Percentiles rank a stretch among this genome's conserved stretches.
Evolutionary conservation across 2,888 invertebrate genomes (phyloP).

Genomic region (Tiphia femorata): DNA sequence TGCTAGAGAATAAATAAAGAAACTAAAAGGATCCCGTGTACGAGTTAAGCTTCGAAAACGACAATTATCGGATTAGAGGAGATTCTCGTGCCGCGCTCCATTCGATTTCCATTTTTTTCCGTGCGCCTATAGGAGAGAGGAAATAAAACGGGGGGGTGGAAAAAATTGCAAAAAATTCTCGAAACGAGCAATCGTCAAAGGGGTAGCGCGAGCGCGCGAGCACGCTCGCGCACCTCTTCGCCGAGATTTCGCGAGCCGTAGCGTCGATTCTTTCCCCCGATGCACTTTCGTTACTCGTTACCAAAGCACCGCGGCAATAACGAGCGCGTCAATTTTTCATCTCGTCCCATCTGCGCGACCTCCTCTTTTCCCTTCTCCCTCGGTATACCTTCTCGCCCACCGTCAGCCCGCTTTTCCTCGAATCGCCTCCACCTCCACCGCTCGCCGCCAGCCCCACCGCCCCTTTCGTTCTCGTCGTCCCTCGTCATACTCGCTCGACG

Average conservation of each 20-base stretch:
- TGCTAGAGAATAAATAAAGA: too few relatives aligned
- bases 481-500: conserved; percentile 16
- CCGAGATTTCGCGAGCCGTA: too few relatives aligned
- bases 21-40: too few relatives aligned
- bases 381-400: neutral
- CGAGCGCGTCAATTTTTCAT: conserved; percentile 54
- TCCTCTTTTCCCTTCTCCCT: conserved; percentile 3
- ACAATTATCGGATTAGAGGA: too few relatives aligned
- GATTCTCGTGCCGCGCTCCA: too few relatives aligned
- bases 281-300: conserved; percentile 23
- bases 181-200: neutral
- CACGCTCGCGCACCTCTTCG: too few relatives aligned
- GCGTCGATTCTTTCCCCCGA: neutral
- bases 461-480: conserved; percentile 4
- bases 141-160: conserved; percentile 3
- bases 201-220: too few relatives aligned
- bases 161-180: neutral
- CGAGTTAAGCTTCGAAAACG: too few relatives aligned
- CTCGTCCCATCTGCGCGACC: conserved; percentile 32
- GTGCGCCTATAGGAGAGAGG: too few relatives aligned
- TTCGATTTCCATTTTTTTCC: too few relatives aligned
- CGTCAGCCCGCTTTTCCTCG: conserved; percentile 8
- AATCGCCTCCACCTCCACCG: conserved; percentile 19
- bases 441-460: conserved; percentile 6
- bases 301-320: conserved; percentile 47